Percentiles rank a stretch among this genome's conserved stretches.
Evolutionary conservation across 2,113 vertebrate species (phyloP).

Genomic region (Callipepla squamata): DNA sequence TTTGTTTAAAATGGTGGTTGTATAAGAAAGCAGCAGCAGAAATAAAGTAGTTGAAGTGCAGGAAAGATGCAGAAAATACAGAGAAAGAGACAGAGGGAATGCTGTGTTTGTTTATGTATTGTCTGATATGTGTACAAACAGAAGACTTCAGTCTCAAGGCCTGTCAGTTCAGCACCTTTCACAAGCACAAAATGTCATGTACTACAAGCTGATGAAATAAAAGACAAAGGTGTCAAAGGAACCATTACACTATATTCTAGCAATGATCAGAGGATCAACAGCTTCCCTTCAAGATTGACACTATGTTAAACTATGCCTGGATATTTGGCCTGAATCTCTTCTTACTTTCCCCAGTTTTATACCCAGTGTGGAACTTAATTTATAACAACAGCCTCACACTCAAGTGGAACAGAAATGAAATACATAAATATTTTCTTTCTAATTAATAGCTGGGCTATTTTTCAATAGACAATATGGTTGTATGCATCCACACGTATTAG

Average conservation of each 20-base stretch:
- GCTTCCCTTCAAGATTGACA: constrained; percentile 54
- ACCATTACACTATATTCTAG: constrained; percentile 65
- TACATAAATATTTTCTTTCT: background rate
- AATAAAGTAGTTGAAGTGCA: background rate
- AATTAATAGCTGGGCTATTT: background rate
- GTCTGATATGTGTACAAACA: constrained; percentile 68
- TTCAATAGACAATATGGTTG: background rate
- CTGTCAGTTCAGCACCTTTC: constrained; percentile 74
- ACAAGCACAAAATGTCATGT: constrained; percentile 68
- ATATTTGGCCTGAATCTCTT: constrained; percentile 17
- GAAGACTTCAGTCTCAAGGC: constrained; percentile 66
- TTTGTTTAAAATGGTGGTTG: constrained; percentile 36
- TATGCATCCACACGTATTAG: background rate
- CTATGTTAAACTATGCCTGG: constrained; percentile 46
- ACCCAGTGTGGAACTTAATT: background rate
- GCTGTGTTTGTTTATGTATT: constrained; percentile 45
- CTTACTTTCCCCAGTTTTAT: constrained; percentile 9
- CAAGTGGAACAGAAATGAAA: background rate
- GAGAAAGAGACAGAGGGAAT: constrained; percentile 25
- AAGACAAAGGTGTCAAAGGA: constrained; percentile 74
- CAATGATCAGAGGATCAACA: constrained; percentile 68
- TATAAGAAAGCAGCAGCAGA: background rate
- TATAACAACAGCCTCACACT: background rate
- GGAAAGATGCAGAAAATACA: background rate
- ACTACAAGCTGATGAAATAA: constrained; percentile 70